Conservation (phyloP, 2,888 invertebrate genomes). For the Chymomyza fuscimana region DNA sequence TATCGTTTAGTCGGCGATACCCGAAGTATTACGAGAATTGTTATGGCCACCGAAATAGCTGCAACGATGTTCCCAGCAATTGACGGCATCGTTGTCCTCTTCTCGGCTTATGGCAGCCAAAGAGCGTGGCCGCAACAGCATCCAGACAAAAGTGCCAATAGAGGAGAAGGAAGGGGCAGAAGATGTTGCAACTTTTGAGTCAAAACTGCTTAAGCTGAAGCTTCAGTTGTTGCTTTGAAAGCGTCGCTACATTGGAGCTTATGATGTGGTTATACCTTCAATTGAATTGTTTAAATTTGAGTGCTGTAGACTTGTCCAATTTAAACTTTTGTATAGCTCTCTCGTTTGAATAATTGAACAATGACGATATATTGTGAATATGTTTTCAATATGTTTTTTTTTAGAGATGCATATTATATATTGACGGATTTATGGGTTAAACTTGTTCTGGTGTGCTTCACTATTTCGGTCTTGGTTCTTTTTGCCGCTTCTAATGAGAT, state of each 20-base stretch:
- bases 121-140: slow-evolving; percentile 19
- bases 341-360: too few species aligned
- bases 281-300: background rate
- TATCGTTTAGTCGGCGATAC: slow-evolving; percentile 79
- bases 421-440: too few species aligned
- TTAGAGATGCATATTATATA: too few species aligned
- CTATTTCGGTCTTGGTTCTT: too few species aligned
- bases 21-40: slow-evolving; percentile 78
- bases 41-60: slow-evolving; percentile 75
- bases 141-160: background rate
- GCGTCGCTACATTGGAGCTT: background rate
- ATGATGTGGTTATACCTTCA: background rate
- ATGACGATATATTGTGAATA: too few species aligned
- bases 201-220: slow-evolving; percentile 24
- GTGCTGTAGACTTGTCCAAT: background rate
- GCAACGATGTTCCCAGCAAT: slow-evolving; percentile 58
- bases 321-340: too few species aligned
- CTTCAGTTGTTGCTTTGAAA: slow-evolving; percentile 36
- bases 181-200: slow-evolving; percentile 3
- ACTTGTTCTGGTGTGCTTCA: too few species aligned
- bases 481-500: too few species aligned
- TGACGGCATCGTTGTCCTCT: slow-evolving; percentile 27
- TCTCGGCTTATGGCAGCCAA: background rate
- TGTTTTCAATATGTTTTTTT: too few species aligned
- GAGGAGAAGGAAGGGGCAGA: background rate